Base-by-base conservation (phyloP, 2,888 invertebrate genomes). In the Brenthis ino region DNA sequence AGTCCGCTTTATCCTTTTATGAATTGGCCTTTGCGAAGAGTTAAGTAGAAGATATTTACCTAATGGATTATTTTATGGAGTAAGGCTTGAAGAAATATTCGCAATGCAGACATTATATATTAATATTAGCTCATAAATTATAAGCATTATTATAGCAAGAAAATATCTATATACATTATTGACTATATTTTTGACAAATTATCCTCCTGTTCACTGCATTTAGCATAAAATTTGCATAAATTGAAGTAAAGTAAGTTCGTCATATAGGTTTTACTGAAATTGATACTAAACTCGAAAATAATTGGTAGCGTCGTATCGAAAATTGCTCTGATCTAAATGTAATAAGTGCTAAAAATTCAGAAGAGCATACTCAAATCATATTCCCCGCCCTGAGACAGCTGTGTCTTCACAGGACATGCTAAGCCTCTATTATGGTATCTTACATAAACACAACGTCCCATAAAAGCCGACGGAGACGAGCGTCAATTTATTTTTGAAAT, bases 401-500 rank as follows among this genome's bases (percentile, higher is more conserved):
- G 87, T 85, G 80, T 81, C 82, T 78, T 77, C 82, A 78, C 81
- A 77, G 83, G 75, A 75, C 72, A 79, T 79, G 79, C 82, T 86
- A 84, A 88, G 82, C 85, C 86, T 85, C 82, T 87, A 85, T 88
- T 86, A 86, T 77, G 78, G 80, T 74, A 71, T 76, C 76, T 80
- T 79, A 78, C 82, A 83, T 84, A 84, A 85, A 85, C 82, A 82
- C 80, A 73, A 76, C 79, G 79, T 80, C 80, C 82, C 84, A 84
- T 86, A 86, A 85, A 85, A 84, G 82, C 74, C 77, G 79, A 76
- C 81, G 77, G 80, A 77, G 78, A 81, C 75, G 76, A 77, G 81
- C 84, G 85, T 86, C 89, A 89, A 91, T 89, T 91, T 90, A 89
- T 89, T 89, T 85, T 87, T 86, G 78, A 84, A 91, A 92, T 91